phyloP scores from a whole-genome alignment of 2,113 vertebrate genomes.

The Pelusios castaneus region DNA sequence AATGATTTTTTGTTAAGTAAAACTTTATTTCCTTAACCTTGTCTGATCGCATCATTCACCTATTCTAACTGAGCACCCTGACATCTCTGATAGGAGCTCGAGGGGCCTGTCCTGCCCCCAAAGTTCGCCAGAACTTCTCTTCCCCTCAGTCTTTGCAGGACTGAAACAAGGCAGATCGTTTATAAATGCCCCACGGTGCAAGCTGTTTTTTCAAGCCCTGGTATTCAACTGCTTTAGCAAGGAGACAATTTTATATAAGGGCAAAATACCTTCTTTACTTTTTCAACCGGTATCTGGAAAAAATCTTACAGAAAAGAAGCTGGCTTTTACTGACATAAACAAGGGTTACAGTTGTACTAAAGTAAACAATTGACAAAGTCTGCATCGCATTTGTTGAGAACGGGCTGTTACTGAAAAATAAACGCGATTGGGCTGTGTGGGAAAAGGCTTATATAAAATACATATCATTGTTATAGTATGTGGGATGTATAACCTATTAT shows the following conservation, averaged over 20 bases:
- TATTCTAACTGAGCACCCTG: background rate
- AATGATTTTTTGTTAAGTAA: background rate
- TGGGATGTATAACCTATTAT: background rate
- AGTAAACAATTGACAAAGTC: conserved; percentile 18
- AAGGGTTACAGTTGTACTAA: background rate
- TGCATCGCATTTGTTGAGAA: background rate
- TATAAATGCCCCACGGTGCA: background rate
- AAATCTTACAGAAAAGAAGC: conserved; percentile 5
- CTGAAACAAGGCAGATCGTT: background rate
- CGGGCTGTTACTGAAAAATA: conserved; percentile 6
- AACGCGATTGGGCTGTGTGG: background rate
- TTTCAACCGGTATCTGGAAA: background rate
- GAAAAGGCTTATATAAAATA: background rate
- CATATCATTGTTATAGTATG: background rate
- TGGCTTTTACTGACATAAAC: background rate
- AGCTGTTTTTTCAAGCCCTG: background rate
- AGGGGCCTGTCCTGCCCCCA: background rate
- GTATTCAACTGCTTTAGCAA: background rate
- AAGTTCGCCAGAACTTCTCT: background rate
- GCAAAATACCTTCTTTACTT: background rate
- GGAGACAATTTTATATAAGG: background rate
- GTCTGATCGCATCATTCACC: conserved; percentile 28
- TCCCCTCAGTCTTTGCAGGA: background rate
- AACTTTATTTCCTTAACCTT: conserved; percentile 6
- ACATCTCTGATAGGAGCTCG: background rate